A percentile compares a stretch with the other conserved stretches of the same genome.
Evolutionary conservation across 2,888 invertebrate species (phyloP).

Genomic region (Linnaemya vulpina): DNA sequence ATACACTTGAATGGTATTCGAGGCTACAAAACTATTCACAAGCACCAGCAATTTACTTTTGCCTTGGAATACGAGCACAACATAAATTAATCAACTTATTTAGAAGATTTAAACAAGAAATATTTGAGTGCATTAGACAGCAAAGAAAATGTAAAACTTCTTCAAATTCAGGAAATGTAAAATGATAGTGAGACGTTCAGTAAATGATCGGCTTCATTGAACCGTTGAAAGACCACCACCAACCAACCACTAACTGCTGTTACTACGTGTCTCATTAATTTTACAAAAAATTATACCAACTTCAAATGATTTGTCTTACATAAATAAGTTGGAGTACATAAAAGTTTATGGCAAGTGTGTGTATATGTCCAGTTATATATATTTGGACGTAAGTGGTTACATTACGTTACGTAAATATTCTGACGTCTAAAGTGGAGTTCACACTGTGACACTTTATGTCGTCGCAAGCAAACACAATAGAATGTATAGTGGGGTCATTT

Average conservation of each 20-base stretch:
- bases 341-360: neutral
- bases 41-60: conserved; percentile 39
- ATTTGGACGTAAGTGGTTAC: no score
- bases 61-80: conserved; percentile 26
- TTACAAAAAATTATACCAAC: conserved; percentile 49
- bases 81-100: conserved; percentile 3
- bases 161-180: conserved; percentile 67
- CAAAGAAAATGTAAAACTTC: conserved; percentile 16
- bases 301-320: conserved; percentile 41
- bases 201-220: conserved; percentile 52
- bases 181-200: conserved; percentile 53
- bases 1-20: conserved; percentile 71
- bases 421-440: no score
- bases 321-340: neutral
- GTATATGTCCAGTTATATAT: no score
- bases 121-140: neutral
- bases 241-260: conserved; percentile 25
- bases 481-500: no score
- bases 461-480: no score
- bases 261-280: conserved; percentile 61
- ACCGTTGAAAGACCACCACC: conserved; percentile 60
- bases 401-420: no score
- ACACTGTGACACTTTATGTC: no score
- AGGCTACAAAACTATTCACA: conserved; percentile 18
- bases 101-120: conserved; percentile 37